These are phyloP conservation scores for Psammodynastes pulverulentus DNA, from an alignment of 2,113 vertebrate genomes.

Conservation along the genomic window DNA sequence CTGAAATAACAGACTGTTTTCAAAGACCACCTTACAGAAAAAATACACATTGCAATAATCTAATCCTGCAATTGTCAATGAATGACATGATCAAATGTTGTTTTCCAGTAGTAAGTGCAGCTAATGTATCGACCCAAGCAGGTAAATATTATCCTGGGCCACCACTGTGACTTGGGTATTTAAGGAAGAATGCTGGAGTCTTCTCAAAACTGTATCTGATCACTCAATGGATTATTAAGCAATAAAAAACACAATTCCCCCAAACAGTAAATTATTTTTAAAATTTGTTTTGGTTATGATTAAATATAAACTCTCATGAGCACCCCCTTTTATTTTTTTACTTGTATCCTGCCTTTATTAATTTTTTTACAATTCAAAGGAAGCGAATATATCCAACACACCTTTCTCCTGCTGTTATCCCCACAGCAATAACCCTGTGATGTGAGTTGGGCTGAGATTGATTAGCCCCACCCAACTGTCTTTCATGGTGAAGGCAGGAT, in stretches of 20 bases:
- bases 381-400: neutral
- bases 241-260: neutral
- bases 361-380: neutral
- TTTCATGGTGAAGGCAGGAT: neutral
- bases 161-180: neutral
- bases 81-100: neutral
- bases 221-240: neutral
- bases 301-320: neutral
- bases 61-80: neutral
- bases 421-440: neutral
- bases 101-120: neutral
- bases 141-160: neutral
- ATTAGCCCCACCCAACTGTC: neutral
- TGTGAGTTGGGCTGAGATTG: neutral
- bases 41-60: neutral
- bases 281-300: neutral
- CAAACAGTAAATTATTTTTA: neutral
- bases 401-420: neutral
- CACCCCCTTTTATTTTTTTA: neutral
- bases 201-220: neutral
- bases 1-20: neutral
- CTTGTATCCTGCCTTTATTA: neutral
- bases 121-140: neutral
- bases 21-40: neutral
- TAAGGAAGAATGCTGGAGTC: neutral